Percentiles rank a stretch among this genome's conserved stretches.
phyloP scores from a whole-genome alignment of 2,888 invertebrate genomes.

The Eristalinus sepulchralis region DNA sequence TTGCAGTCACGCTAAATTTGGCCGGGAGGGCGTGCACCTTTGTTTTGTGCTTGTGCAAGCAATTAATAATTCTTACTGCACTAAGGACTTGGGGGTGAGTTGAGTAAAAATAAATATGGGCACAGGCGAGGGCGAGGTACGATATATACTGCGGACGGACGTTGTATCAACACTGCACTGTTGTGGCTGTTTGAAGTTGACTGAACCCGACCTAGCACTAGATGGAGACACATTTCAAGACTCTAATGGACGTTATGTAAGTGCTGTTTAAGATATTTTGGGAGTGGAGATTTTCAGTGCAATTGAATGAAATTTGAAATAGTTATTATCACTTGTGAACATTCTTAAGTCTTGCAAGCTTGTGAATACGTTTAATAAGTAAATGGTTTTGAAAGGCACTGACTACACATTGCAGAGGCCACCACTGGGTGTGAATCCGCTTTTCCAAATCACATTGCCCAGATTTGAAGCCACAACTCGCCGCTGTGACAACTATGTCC shows the following conservation, averaged over 20 bases:
- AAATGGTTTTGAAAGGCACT: too few species aligned
- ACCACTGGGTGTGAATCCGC: too few species aligned
- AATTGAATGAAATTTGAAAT: too few species aligned
- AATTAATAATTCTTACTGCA: slow-evolving; percentile 44
- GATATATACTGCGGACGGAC: neutral
- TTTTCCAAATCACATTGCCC: too few species aligned
- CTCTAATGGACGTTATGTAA: neutral
- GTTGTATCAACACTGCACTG: slow-evolving; percentile 6
- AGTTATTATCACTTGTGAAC: too few species aligned
- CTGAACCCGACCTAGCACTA: neutral
- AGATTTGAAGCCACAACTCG: too few species aligned
- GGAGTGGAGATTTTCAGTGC: too few species aligned
- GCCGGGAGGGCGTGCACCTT: slow-evolving; percentile 24
- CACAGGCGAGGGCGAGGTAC: neutral
- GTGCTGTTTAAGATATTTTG: neutral
- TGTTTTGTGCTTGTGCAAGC: slow-evolving; percentile 39
- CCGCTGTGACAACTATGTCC: too few species aligned
- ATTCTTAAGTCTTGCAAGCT: too few species aligned
- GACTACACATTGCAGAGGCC: too few species aligned
- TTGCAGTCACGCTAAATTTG: slow-evolving; percentile 48
- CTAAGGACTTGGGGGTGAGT: neutral
- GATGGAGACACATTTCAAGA: neutral
- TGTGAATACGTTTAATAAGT: too few species aligned
- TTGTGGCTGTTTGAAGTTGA: neutral
- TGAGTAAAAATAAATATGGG: slow-evolving; percentile 10